Conservation (phyloP, 2,888 invertebrate species). For the Tenthredo scrophulariae region DNA sequence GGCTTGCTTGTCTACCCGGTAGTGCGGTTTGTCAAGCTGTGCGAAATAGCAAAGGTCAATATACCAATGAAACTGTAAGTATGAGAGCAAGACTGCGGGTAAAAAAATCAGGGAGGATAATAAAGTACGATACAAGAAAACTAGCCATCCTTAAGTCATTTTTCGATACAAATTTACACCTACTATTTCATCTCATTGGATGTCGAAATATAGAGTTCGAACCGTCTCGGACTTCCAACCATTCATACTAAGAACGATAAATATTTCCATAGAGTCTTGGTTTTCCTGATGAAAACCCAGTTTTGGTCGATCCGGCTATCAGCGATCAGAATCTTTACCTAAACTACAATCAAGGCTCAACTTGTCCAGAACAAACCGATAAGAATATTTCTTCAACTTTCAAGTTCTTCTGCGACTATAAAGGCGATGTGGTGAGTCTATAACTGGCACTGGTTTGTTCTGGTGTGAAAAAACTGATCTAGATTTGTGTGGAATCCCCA, state of each 20-base stretch:
- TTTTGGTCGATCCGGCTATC: constrained; percentile 57
- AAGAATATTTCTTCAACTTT: constrained; percentile 65
- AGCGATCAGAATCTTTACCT: constrained; percentile 61
- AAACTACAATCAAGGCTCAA: constrained; percentile 65
- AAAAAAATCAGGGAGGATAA: neutral
- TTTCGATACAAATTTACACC: too few species aligned
- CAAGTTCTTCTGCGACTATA: constrained; percentile 58
- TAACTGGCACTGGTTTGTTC: neutral
- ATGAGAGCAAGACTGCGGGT: neutral
- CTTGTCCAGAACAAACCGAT: constrained; percentile 64
- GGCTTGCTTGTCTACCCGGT: constrained; percentile 67
- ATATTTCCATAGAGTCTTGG: constrained; percentile 66
- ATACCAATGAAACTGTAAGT: constrained; percentile 67
- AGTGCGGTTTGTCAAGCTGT: constrained; percentile 68
- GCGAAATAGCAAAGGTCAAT: constrained; percentile 61
- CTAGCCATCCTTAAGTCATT: neutral
- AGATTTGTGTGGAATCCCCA: neutral
- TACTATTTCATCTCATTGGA: neutral
- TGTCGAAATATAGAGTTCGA: neutral
- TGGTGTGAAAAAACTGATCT: neutral
- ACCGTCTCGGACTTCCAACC: neutral
- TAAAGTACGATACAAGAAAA: constrained; percentile 1
- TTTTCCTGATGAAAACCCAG: constrained; percentile 65
- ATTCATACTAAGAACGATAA: neutral
- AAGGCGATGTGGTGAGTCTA: constrained; percentile 46